phyloP scores from a whole-genome alignment of 2,888 invertebrate genomes.

The Trypoxylon attenuatum region DNA sequence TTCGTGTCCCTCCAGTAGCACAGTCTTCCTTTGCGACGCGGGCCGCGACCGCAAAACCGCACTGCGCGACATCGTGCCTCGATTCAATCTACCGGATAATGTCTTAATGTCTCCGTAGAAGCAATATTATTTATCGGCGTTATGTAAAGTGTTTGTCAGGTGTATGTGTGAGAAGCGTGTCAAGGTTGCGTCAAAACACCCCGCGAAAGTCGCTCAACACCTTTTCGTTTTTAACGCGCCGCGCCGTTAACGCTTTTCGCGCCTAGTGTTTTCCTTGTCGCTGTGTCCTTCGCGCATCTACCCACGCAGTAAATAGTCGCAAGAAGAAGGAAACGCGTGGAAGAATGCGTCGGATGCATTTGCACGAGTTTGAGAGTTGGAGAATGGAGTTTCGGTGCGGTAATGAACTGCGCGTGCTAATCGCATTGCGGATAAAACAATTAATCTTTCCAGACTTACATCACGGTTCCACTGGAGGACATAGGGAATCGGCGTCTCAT shows the following conservation, averaged over 20 bases:
- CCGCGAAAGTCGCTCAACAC: neutral
- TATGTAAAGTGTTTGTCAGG: slow-evolving; percentile 4
- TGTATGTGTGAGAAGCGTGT: neutral
- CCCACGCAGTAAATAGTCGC: too few species aligned
- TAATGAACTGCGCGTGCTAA: too few species aligned
- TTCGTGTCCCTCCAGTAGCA: too few species aligned
- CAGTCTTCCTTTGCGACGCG: slow-evolving; percentile 5
- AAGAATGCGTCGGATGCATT: too few species aligned
- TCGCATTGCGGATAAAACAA: neutral
- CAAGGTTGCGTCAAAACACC: neutral
- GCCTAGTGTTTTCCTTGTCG: too few species aligned
- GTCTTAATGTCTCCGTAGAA: neutral
- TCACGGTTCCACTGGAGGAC: slow-evolving; percentile 93
- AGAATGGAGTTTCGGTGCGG: too few species aligned
- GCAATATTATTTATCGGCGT: slow-evolving; percentile 16
- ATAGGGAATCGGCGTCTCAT: slow-evolving; percentile 89
- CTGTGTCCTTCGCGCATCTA: too few species aligned
- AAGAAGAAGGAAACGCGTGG: too few species aligned
- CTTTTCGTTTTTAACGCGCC: neutral
- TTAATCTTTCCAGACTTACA: slow-evolving; percentile 77
- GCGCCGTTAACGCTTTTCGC: too few species aligned
- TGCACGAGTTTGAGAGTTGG: too few species aligned
- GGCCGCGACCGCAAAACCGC: too few species aligned
- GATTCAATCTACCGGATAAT: neutral
- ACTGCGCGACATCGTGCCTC: slow-evolving; percentile 27